Conservation (phyloP, 2,797 vertebrate genomes). For the Pangasius macronema region DNA sequence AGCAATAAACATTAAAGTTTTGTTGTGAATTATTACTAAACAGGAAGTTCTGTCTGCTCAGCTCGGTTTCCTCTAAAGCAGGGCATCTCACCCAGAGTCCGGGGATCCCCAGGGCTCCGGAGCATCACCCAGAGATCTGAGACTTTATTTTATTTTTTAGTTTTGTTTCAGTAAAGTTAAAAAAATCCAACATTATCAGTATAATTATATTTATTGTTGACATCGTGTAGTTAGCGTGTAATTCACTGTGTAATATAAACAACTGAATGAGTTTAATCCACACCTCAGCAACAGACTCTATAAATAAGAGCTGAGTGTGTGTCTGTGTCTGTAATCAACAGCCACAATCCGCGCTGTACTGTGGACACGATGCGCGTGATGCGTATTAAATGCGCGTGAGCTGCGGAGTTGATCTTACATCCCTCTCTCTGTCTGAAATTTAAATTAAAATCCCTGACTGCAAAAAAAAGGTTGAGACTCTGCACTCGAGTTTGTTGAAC, state of each 20-base stretch:
- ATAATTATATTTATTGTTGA: not conserved
- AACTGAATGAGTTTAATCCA: not conserved
- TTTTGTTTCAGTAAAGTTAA: not conserved
- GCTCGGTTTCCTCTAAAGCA: not conserved
- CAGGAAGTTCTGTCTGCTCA: not conserved
- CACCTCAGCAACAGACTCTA: not conserved
- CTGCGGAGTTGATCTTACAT: no score
- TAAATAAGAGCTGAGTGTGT: not conserved
- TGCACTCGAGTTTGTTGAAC: not conserved
- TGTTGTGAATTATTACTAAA: not conserved
- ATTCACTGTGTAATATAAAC: not conserved
- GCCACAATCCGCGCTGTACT: not conserved
- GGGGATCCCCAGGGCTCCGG: not conserved
- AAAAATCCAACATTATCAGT: not conserved
- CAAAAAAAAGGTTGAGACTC: not conserved
- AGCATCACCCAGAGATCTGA: not conserved
- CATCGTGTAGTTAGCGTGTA: not conserved
- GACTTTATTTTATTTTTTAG: not conserved
- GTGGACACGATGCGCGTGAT: no score
- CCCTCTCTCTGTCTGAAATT: no score
- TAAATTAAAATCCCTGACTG: not conserved
- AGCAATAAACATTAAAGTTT: not conserved
- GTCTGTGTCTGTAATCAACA: not conserved
- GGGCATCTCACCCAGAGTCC: not conserved
- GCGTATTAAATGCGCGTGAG: no score